Evolutionary conservation across 2,113 vertebrate genomes (phyloP), one percentile per base, ranked within the genome.

Genomic region (Lipophrys pholis): DNA sequence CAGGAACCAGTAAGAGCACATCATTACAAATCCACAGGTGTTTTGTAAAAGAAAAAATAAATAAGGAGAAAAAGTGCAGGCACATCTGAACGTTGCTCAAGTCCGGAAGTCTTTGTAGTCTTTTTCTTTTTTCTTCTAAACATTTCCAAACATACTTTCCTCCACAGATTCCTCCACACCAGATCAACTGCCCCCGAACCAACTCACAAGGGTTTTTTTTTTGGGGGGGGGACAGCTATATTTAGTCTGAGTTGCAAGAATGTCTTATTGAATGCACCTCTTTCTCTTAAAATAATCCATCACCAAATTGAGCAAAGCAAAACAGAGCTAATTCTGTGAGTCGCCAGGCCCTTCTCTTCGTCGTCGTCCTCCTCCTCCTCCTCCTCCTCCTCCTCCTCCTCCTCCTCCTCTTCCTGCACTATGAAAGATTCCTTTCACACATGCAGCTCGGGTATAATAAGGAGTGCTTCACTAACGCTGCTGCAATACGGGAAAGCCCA

Each of bases 361-460:
- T 30, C 21, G 21, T 30, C 21, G 21, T 30, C 21, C 21, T 30
- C 21, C 21, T 30, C 21, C 21, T 30, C 21, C 21, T 82, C 85
- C 87, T 89, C 84, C 88, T 89, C 78, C 80, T 90, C 84, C 90
- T 91, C 89, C 90, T 90, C 21, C 21, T 30, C 21, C 21, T 82
- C 85, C 87, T 89, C 84, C 88, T 89, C 78, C 80, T 90, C 84
- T 91, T 91, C 89, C 90, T 90, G 88, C 8, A 4, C 78, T 76
- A 92, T 93, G 90, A 93, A 93, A 92, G 90, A 89, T 91, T 87
- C 90, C 88, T 78, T 93, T 93, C 90, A 91, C 82, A 85, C 83
- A 85, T 67, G 79, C 65, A 67, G 72, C 70, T 60, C 8, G 1
- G 67, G 84, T 87, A 81, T 87, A 91, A 84, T 86, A 82, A 85